Evolutionary conservation across 2,113 vertebrate genomes (phyloP).

Genomic region (Pachypanchax playfairii): DNA sequence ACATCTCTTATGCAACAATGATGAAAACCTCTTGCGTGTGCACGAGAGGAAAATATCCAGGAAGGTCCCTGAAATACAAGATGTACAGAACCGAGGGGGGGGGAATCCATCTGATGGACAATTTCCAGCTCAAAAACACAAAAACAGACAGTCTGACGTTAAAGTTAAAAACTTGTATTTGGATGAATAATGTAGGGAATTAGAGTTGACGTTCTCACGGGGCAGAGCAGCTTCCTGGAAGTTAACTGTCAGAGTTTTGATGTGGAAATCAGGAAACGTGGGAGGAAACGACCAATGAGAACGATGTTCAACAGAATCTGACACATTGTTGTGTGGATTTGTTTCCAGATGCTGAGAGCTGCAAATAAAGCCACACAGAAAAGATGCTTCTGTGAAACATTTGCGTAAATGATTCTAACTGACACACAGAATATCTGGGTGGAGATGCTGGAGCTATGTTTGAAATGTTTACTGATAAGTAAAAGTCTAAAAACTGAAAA

Average conservation of each 20-base stretch:
- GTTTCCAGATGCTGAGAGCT: too few relatives aligned
- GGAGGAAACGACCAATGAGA: constrained; percentile 14
- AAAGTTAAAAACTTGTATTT: not conserved
- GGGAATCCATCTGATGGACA: too few relatives aligned
- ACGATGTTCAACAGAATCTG: constrained; percentile 6
- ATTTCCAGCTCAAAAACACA: not conserved
- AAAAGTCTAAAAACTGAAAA: too few relatives aligned
- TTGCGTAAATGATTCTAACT: too few relatives aligned
- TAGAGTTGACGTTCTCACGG: not conserved
- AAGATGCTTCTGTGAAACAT: too few relatives aligned
- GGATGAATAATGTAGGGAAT: constrained; percentile 3
- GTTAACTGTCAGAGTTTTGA: not conserved
- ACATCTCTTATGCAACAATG: constrained; percentile 46
- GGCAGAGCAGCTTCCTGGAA: constrained; percentile 26
- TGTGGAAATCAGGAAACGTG: not conserved
- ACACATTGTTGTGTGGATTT: constrained; percentile 22
- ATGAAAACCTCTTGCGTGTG: constrained; percentile 3
- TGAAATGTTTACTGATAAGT: too few relatives aligned
- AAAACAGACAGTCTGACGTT: too few relatives aligned
- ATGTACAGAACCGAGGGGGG: not conserved
- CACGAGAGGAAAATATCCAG: not conserved
- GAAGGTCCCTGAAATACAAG: not conserved
- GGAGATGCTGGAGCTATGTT: too few relatives aligned
- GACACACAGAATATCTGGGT: too few relatives aligned
- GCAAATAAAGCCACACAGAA: too few relatives aligned